A percentile compares a stretch with the other conserved stretches of the same genome.
phyloP scores from a whole-genome alignment of 2,888 invertebrate species.

The Lepidocyrtinus sp. region DNA sequence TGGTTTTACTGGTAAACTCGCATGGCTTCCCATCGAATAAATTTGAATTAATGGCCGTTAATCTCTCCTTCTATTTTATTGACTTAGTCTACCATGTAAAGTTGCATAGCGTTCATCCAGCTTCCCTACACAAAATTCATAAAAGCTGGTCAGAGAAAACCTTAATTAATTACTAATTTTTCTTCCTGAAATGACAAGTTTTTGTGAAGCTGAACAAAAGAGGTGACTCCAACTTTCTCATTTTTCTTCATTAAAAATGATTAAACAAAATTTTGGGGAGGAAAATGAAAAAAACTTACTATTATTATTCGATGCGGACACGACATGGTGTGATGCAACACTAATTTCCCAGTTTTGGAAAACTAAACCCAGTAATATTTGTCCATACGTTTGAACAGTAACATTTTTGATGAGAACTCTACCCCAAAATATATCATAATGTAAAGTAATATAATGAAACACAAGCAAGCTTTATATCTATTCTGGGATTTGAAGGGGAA shows the following conservation, averaged over 20 bases:
- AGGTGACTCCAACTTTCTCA: conserved; percentile 14
- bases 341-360: background rate
- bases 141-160: conserved; percentile 6
- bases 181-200: conserved; percentile 23
- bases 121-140: background rate
- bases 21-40: conserved; percentile 23
- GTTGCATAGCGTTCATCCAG: no score
- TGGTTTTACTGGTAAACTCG: conserved; percentile 42
- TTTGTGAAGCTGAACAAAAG: conserved; percentile 23
- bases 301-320: background rate
- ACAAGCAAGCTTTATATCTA: no score
- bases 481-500: no score
- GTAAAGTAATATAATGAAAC: background rate
- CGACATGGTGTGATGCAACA: background rate
- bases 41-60: conserved; percentile 49
- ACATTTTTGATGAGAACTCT: conserved; percentile 6
- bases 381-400: no score
- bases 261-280: conserved; percentile 33
- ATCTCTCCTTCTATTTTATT: conserved; percentile 8
- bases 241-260: conserved; percentile 52
- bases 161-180: conserved; percentile 51
- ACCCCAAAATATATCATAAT: background rate
- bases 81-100: no score
- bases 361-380: no score
- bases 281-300: conserved; percentile 16